Evolutionary conservation across 2,797 vertebrate species (phyloP), one percentile per base, ranked within the genome.

Genomic region (Falco novaeseelandiae): DNA sequence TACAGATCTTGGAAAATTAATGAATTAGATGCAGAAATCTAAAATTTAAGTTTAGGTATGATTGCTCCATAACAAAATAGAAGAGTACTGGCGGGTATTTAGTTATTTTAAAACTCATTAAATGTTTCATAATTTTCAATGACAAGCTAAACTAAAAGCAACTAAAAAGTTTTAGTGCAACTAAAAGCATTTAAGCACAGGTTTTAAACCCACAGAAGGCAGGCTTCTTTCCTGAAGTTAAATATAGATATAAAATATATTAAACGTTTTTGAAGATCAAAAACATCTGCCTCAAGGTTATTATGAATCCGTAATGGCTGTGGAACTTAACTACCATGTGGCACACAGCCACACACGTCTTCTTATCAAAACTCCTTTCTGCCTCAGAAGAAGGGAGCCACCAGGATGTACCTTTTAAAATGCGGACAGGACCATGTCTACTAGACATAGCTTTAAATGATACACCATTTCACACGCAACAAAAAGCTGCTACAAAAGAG

Each of bases 381-480:
- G 73, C 40, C 42, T 57, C 58, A 26, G 48, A 79, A 6, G 10
- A 44, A 77, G 22, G 42, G 15, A 90, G 26, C 15, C 65, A 83
- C 15, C n/a, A 78, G 30, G 25, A 66, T 7, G 32, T 29, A 67
- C 57, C 25, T 78, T 26, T 58, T 52, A 52, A 74, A 82, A 55
- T 1, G 22, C 57, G 54, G 54, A 7, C 57, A 66, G 44, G 23
- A 87, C 58, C 32, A 38, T 0, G 0, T 29, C 52, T 77, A 9
- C 48, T 69, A 48, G 57, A 81, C 12, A 23, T 9, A n/a, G 25
- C 44, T 83, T 55, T 29, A 57, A 36, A 71, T 57, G 34, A 16
- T 1, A 32, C 25, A 63, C 22, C 25, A 20, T 14, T 83, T 48
- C 48, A 79, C 55, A 44, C 59, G 59, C 84, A 95, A 69, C 14